Evolutionary conservation across 2,888 invertebrate genomes (phyloP).

Genomic region (Ferdinandea cuprea): DNA sequence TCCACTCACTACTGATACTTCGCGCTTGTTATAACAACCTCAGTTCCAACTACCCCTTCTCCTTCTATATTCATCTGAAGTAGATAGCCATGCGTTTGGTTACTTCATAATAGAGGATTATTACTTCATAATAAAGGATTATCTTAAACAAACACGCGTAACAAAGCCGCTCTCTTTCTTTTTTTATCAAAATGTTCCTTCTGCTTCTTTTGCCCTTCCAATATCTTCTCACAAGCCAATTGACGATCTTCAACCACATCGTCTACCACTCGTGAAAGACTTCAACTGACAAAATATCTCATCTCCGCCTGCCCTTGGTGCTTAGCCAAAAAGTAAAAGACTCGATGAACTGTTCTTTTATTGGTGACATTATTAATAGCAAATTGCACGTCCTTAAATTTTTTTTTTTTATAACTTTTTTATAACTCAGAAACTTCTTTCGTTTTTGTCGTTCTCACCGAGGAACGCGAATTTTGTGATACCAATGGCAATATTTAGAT

Average conservation of each 20-base stretch:
- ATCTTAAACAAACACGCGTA: too few species aligned
- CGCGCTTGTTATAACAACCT: too few species aligned
- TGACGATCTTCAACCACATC: background rate
- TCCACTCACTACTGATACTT: too few species aligned
- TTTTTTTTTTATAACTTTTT: too few species aligned
- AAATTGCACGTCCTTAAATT: background rate
- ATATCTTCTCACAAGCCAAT: background rate
- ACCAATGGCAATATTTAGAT: slow-evolving; percentile 79
- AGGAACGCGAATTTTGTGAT: slow-evolving; percentile 80
- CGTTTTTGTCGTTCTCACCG: slow-evolving; percentile 76
- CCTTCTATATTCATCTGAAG: too few species aligned
- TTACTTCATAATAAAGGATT: too few species aligned
- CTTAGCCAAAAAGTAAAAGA: background rate
- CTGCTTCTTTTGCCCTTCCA: background rate
- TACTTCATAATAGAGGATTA: too few species aligned
- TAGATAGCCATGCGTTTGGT: too few species aligned
- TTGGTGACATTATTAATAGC: background rate
- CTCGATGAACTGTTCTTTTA: background rate
- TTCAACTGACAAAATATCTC: slow-evolving; percentile 2
- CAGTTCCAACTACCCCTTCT: too few species aligned
- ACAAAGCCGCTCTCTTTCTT: background rate
- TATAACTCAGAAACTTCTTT: slow-evolving; percentile 76
- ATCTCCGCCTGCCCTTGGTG: background rate
- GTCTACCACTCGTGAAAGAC: background rate
- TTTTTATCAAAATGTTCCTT: background rate